These are phyloP conservation scores for Spodoptera littoralis DNA, from an alignment of 2,888 invertebrate genomes.

Conservation along the genomic window DNA sequence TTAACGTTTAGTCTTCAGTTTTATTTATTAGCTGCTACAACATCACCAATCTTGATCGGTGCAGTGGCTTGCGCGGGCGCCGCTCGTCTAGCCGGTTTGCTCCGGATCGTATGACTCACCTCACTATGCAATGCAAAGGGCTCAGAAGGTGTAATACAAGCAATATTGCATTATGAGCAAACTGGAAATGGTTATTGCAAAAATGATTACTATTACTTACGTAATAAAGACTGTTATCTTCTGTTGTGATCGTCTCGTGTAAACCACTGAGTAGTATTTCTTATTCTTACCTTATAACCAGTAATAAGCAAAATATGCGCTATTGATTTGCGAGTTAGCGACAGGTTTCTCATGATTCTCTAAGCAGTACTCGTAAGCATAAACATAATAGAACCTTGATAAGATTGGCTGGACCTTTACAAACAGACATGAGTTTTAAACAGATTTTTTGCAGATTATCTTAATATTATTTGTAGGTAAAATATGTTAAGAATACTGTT, in stretches of 20 bases:
- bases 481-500: too few relatives aligned
- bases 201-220: neutral
- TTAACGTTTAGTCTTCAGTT: constrained; percentile 20
- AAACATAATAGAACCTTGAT: constrained; percentile 7
- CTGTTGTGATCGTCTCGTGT: neutral
- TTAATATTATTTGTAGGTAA: too few relatives aligned
- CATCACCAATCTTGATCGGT: constrained; percentile 42
- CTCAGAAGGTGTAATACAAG: constrained; percentile 27
- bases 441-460: neutral
- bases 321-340: constrained; percentile 37
- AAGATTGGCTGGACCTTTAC: neutral
- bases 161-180: neutral
- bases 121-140: constrained; percentile 10
- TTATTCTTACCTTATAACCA: constrained; percentile 33
- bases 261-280: neutral
- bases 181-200: neutral
- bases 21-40: constrained; percentile 45
- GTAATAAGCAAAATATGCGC: constrained; percentile 37
- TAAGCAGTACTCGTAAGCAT: constrained; percentile 18
- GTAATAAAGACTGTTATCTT: neutral
- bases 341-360: constrained; percentile 38
- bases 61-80: constrained; percentile 63
- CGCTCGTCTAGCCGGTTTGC: constrained; percentile 71
- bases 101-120: constrained; percentile 72
- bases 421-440: too few relatives aligned